phyloP scores from a whole-genome alignment of 1,140 invertebrate species.

The Gryllus bimaculatus region DNA sequence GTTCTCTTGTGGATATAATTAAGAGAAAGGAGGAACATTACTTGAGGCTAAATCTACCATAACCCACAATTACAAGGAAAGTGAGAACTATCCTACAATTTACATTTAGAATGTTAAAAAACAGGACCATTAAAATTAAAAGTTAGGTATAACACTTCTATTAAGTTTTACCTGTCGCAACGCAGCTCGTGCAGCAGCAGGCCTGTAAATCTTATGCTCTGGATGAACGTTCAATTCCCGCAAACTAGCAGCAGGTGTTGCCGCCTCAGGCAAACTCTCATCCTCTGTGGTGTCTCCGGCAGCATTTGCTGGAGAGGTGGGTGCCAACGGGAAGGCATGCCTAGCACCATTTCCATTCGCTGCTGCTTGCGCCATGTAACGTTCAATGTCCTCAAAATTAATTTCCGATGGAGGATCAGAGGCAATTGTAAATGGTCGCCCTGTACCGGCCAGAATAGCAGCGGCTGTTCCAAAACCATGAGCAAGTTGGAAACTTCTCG shows the following conservation, averaged over 20 bases:
- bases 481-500: slow-evolving; percentile 60
- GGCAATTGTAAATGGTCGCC: slow-evolving; percentile 59
- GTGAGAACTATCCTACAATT: no score
- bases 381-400: slow-evolving; percentile 45
- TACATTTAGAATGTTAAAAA: no score
- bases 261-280: slow-evolving; percentile 40
- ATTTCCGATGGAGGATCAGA: slow-evolving; percentile 48
- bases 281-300: slow-evolving; percentile 37
- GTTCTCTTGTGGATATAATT: no score
- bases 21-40: no score
- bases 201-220: slow-evolving; percentile 65
- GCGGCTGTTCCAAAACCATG: slow-evolving; percentile 33
- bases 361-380: slow-evolving; percentile 35
- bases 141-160: no score
- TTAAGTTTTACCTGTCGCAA: slow-evolving; percentile 37
- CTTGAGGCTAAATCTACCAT: no score
- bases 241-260: slow-evolving; percentile 35
- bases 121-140: no score
- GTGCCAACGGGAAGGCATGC: slow-evolving; percentile 31
- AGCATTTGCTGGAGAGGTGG: slow-evolving; percentile 27
- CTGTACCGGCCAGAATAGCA: background rate
- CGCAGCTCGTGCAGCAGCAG: slow-evolving; percentile 37
- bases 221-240: slow-evolving; percentile 52
- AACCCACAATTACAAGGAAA: no score
- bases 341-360: background rate